phyloP scores from a whole-genome alignment of 2,113 vertebrate species.

The Tupaia chinensis region DNA sequence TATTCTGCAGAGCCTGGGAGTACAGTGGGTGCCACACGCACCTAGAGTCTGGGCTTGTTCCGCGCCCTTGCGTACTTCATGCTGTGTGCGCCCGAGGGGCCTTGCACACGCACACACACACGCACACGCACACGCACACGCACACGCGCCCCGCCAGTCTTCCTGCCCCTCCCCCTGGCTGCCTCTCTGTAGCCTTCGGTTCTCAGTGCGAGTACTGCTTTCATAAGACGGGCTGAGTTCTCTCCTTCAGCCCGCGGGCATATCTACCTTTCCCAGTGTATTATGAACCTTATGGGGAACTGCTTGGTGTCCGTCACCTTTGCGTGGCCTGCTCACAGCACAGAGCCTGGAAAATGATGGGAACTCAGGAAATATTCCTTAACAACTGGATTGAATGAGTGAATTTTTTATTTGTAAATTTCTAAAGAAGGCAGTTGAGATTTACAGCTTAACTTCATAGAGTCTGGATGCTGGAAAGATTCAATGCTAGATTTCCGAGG shows the following conservation, averaged over 20 bases:
- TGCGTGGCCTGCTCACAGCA: neutral
- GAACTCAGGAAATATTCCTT: neutral
- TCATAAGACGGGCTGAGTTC: neutral
- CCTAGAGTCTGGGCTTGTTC: neutral
- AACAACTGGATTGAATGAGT: neutral
- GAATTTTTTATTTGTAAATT: constrained; percentile 25
- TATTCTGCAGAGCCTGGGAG: rapidly evolving
- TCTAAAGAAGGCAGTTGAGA: neutral
- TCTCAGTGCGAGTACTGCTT: neutral
- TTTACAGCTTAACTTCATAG: neutral
- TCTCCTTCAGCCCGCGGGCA: neutral
- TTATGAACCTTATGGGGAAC: neutral
- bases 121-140: too few species aligned
- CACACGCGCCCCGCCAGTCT: too few species aligned
- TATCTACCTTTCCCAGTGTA: neutral
- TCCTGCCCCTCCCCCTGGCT: neutral
- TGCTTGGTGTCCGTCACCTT: neutral
- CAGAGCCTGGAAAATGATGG: neutral
- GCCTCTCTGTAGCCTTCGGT: neutral
- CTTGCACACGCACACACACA: neutral
- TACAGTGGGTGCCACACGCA: neutral
- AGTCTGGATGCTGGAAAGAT: neutral
- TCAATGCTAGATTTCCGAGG: constrained; percentile 22
- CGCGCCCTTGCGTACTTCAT: neutral
- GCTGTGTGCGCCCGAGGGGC: neutral